Evolutionary conservation across 2,888 invertebrate species (phyloP), one percentile per base, ranked within the genome.

Genomic region (Dendrolimus houi): DNA sequence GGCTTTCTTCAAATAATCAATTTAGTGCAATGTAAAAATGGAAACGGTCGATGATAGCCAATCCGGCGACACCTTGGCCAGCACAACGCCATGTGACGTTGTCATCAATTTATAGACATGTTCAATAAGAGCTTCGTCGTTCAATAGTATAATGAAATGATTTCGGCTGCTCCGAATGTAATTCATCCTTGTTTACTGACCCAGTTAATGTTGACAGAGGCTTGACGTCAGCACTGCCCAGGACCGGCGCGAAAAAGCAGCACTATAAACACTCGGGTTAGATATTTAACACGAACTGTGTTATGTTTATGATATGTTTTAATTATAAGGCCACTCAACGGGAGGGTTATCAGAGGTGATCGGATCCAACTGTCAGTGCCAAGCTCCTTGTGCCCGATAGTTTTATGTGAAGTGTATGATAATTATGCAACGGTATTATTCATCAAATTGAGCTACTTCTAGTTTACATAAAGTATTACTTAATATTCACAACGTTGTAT

Each of bases 201-300:
- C 85, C 82, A 83, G 84, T 87, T 87, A 80, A 77, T 82, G 83
- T 85, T 84, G 85, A 85, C 85, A 81, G 77, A 81, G 77, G 74
- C 70, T 79, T 87, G 86, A 85, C 85, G 85, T 85, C 85, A 86
- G 76, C 73, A 70, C 61, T 71, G 72, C 70, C 72, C 72, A 77
- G 76, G 74, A 77, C 70, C 70, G 75, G 64, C 68, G 71, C 71
- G 74, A 79, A 84, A 80, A 80, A 77, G 70, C 70, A 69, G 68
- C 66, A 68, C 68, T 64, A 76, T 78, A 77, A 79, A 79, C 78
- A 75, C 72, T 73, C 71, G 63, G 68, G 65, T 67, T 71, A 66
- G 69, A 77, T 69, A 75, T 80, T 74, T 74, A 70, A 76, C 75
- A 73, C 72, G 65, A 71, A 67, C 62, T 70, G 68, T 9, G 12